Percentiles rank a stretch among this genome's conserved stretches.
These are phyloP conservation scores for Tuberolachnus salignus DNA, from an alignment of 2,888 invertebrate genomes.

Conservation along the genomic window DNA sequence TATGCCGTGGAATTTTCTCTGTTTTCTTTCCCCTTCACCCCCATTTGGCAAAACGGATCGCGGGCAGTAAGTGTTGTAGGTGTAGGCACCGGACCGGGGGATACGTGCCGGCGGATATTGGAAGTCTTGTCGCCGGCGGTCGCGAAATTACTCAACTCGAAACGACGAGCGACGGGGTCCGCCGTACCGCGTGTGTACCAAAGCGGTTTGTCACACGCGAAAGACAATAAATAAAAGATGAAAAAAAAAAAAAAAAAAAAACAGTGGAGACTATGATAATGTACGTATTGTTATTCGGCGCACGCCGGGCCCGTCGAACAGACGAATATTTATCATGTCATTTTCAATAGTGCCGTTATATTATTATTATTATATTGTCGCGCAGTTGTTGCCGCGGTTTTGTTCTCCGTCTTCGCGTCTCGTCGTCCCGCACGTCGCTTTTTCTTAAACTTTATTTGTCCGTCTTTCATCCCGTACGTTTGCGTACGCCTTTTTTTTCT, in stretches of 20 bases:
- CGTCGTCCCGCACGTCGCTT: not conserved
- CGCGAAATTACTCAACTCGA: too few relatives aligned
- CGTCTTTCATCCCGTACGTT: not conserved
- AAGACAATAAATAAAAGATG: slow-evolving; percentile 4
- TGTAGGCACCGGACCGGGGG: too few relatives aligned
- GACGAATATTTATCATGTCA: slow-evolving; percentile 48
- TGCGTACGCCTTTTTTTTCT: not conserved
- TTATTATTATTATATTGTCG: slow-evolving; percentile 1
- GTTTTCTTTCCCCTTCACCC: too few relatives aligned
- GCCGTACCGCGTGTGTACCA: not conserved
- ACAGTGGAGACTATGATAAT: not conserved
- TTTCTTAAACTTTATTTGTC: slow-evolving; percentile 25
- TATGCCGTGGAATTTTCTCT: too few relatives aligned
- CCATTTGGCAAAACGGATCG: too few relatives aligned
- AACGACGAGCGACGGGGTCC: too few relatives aligned
- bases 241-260: too few relatives aligned
- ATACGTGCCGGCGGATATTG: too few relatives aligned
- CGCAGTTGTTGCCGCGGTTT: slow-evolving; percentile 25
- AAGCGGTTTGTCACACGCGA: slow-evolving; percentile 14
- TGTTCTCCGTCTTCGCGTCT: slow-evolving; percentile 34
- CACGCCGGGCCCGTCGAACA: not conserved
- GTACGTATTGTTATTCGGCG: slow-evolving; percentile 32
- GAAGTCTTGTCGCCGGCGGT: too few relatives aligned
- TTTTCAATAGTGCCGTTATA: slow-evolving; percentile 35
- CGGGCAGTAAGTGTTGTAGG: too few relatives aligned